Base-by-base conservation (phyloP, 2,888 invertebrate species). In the Dusona sp. region DNA sequence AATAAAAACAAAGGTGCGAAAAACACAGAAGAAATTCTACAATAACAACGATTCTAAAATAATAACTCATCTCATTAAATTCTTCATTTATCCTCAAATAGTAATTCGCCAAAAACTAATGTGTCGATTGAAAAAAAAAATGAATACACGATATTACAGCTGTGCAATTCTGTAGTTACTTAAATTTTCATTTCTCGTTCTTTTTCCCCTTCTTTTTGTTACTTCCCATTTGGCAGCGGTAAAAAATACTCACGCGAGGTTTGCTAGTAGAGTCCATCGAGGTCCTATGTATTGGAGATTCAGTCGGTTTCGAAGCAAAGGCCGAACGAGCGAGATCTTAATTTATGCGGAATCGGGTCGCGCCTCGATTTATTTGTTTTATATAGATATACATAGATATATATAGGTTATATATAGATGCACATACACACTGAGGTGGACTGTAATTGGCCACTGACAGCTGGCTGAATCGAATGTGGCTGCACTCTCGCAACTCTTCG, bases 381-480 rank as follows among this genome's bases (percentile, higher is more conserved):
- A 88, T 89, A 85, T 88, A 87, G 84, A 77, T 42, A 42, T n/a
- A 25, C 22, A 33, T 42, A 38, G 11, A 25, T 36, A 36, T 90
- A 88, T 88, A 84, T 88, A 87, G 36, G 9, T 3, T 85, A 77
- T 42, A 38, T n/a, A 25, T 33, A 33, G 8, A 38, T 54, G 25
- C 54, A 61, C 51, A 51, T 51, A 65, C 36, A 77, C 29, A 75
- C 22, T 0, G 48, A 38, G 89, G 54, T 38, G 57, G 38, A 68
- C 89, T 88, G 89, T 91, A 91, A 91, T 91, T 91, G 91, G 90
- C 87, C 89, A 89, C 88, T 91, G 91, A 91, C 91, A 91, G 90
- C 91, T 90, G 90, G 81, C 88, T 87, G 90, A 89, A 89, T 89
- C 89, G 88, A 81, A 82, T 79, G 77, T 25, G 64, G 64, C 48